Percentiles rank a stretch among this genome's conserved stretches.
phyloP scores from a whole-genome alignment of 2,113 vertebrate genomes.

The Pseudorectes ferrugineus region DNA sequence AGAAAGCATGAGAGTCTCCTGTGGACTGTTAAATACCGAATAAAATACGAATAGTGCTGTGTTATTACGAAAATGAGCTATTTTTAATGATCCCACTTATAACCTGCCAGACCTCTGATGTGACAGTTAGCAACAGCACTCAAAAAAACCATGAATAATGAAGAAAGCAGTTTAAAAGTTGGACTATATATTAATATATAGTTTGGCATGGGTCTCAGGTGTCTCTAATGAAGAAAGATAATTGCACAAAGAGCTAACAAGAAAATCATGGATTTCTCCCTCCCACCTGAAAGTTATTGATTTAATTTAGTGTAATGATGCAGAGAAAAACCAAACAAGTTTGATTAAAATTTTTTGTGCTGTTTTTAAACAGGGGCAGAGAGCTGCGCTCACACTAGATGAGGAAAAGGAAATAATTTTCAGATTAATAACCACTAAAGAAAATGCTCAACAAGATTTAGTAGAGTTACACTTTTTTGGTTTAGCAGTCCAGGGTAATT shows the following conservation, averaged over 20 bases:
- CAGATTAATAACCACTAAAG: neutral
- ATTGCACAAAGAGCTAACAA: slow-evolving; percentile 11
- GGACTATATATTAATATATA: neutral
- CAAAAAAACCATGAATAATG: slow-evolving; percentile 17
- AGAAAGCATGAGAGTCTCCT: neutral
- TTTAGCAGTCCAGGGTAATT: neutral
- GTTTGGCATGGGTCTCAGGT: neutral
- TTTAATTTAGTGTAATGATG: slow-evolving; percentile 44
- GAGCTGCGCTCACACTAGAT: neutral
- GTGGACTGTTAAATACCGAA: slow-evolving; percentile 31
- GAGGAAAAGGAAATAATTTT: neutral
- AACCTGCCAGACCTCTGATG: neutral
- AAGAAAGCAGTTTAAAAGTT: slow-evolving; percentile 24
- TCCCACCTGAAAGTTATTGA: slow-evolving; percentile 31
- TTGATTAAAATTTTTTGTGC: slow-evolving; percentile 27
- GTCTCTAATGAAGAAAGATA: slow-evolving; percentile 18
- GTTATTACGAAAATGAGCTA: slow-evolving; percentile 42
- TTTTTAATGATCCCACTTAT: slow-evolving; percentile 46
- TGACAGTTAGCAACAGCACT: neutral
- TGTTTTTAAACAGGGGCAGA: neutral
- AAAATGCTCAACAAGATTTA: neutral
- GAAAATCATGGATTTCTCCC: slow-evolving; percentile 10
- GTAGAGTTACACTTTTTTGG: neutral
- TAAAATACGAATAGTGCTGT: slow-evolving; percentile 20
- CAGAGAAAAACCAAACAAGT: neutral